Evolutionary conservation across 2,113 vertebrate species (phyloP), one percentile per base, ranked within the genome.

Genomic region (Alces alces): DNA sequence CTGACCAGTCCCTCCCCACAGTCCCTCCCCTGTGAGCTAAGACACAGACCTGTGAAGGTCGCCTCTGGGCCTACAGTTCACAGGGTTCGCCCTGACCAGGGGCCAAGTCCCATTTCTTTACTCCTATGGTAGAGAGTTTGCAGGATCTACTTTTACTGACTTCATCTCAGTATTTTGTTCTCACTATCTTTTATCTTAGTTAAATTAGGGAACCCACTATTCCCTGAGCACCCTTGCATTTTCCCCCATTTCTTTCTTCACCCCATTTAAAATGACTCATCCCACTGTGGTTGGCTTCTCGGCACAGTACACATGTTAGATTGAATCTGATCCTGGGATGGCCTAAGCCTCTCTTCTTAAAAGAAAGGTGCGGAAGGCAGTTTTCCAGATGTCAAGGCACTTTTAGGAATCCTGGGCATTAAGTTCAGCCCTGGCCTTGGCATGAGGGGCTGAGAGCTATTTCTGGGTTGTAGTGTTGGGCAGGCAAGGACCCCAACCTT

Each of bases 1-100:
- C 76, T 4, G 1, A 25, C 61, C 19, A 64, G n/a, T 36, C 87
- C 36, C 4, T 70, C 64, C 64, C 64, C 64, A 70, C n/a, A 45
- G 28, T 19, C 30, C 0, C 2, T 14, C 28, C 33, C 0, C 3
- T 23, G 47, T 23, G 7, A 2, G 8, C 66, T 8, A 13, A 80
- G 73, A 33, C 2, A 17, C 10, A 64, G 30, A 70, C 12, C 11
- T 14, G 25, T 73, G 54, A 13, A 58, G 21, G 45, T 13, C 19
- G 13, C 60, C 60, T 82, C 45, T 13, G 13, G 4, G 19, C 33
- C 55, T 6, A 5, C 23, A 25, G 82, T 47, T 30, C 28, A 23
- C 1, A 39, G 39, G 30, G 28, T 17, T 86, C 52, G 2, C 43
- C 39, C 0, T 28, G 47, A 86, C 33, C n/a, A 4, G 9, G 25